A percentile compares a stretch with the other conserved stretches of the same genome.
Evolutionary conservation across 2,113 vertebrate species (phyloP).

Genomic region (Tapirus terrestris): DNA sequence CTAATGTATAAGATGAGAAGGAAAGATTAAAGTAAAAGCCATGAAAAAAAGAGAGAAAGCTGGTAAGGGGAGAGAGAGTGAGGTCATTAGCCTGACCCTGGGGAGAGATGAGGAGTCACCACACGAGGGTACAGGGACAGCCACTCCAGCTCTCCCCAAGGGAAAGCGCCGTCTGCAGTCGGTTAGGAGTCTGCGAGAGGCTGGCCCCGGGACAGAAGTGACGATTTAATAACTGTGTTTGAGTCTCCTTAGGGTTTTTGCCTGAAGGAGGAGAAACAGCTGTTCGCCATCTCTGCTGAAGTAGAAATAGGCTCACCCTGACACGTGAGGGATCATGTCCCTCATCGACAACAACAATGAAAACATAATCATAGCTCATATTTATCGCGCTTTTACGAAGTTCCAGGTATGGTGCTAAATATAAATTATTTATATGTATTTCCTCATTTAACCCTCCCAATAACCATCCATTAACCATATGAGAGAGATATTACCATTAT

Average conservation of each 20-base stretch:
- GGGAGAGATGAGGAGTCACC: not conserved
- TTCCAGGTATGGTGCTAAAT: not conserved
- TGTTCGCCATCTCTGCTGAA: not conserved
- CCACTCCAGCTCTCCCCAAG: not conserved
- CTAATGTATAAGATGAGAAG: not conserved
- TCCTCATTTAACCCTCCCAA: not conserved
- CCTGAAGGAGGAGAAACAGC: not conserved
- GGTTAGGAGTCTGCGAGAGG: not conserved
- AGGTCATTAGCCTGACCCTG: not conserved
- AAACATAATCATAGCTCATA: not conserved
- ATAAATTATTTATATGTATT: not conserved
- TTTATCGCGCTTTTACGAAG: not conserved
- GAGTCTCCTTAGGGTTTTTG: not conserved
- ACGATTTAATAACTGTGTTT: not conserved
- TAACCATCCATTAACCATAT: not conserved
- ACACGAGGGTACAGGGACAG: not conserved
- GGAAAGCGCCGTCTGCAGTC: accelerated
- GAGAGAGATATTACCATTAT: not conserved
- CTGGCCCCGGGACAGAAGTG: not conserved
- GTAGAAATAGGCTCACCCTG: not conserved
- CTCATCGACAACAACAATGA: not conserved
- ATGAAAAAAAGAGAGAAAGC: not conserved
- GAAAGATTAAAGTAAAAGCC: not conserved
- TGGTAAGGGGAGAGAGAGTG: not conserved
- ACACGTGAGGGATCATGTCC: not conserved